These are phyloP conservation scores for Acropternis orthonyx DNA, from an alignment of 2,797 vertebrate genomes.

Conservation along the genomic window DNA sequence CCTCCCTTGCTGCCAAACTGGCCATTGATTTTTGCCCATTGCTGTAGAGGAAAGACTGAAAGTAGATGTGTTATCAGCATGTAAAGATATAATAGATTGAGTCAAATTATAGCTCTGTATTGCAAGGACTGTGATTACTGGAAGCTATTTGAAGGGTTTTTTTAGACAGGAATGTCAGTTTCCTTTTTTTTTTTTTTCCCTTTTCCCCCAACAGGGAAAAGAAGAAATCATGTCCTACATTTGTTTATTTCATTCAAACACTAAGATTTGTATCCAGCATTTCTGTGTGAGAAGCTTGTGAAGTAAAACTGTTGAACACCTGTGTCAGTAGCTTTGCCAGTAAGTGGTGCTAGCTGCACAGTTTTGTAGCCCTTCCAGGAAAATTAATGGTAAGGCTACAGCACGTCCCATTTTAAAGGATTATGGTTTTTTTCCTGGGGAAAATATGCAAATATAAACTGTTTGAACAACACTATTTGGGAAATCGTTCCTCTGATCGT, in stretches of 20 bases:
- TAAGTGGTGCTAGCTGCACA: constrained; percentile 52
- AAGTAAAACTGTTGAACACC: neutral
- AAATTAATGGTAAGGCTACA: neutral
- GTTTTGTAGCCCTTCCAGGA: neutral
- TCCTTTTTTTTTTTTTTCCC: neutral
- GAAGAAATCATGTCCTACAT: neutral
- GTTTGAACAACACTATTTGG: neutral
- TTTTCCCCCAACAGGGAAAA: neutral
- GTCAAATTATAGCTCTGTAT: neutral
- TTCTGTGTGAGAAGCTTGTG: neutral
- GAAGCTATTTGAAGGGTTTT: neutral
- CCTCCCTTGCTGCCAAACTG: neutral
- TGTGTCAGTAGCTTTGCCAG: constrained; percentile 7
- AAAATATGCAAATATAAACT: constrained; percentile 12
- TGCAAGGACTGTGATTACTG: neutral
- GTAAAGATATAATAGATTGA: neutral
- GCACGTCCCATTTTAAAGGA: neutral
- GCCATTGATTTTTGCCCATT: neutral
- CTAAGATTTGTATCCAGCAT: neutral
- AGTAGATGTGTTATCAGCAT: neutral
- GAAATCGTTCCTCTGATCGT: constrained; percentile 21
- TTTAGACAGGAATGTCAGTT: neutral
- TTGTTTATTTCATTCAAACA: neutral
- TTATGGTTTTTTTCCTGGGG: neutral
- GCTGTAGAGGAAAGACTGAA: neutral